Evolutionary conservation across 2,113 vertebrate species (phyloP).

Genomic region (Laticauda laticaudata): DNA sequence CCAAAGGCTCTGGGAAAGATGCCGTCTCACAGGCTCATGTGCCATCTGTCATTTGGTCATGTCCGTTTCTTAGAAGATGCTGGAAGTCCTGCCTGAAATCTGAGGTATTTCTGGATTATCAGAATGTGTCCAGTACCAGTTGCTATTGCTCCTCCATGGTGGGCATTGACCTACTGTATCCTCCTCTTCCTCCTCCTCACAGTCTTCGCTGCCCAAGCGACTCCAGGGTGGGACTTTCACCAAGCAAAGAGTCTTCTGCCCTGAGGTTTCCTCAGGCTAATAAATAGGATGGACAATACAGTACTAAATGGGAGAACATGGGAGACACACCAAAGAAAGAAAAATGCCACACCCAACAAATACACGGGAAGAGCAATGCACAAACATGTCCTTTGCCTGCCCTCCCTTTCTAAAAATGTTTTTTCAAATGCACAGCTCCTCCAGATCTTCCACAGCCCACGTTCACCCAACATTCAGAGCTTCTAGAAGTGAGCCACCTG

Average conservation of each 20-base stretch:
- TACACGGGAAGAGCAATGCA: neutral
- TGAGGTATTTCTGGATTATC: conserved; percentile 47
- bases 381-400: neutral
- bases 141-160: neutral
- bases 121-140: conserved; percentile 44
- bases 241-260: conserved; percentile 76
- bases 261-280: conserved; percentile 72
- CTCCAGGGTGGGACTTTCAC: conserved; percentile 75
- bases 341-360: conserved; percentile 51
- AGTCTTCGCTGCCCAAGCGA: conserved; percentile 70
- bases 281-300: conserved; percentile 46
- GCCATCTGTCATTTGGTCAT: neutral
- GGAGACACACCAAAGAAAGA: conserved; percentile 50
- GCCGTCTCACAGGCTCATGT: neutral
- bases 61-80: accelerated
- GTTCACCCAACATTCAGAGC: neutral
- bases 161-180: conserved; percentile 74
- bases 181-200: conserved; percentile 76
- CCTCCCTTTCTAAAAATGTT: neutral
- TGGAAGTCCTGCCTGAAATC: conserved; percentile 30
- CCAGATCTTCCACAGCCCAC: neutral
- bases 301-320: conserved; percentile 20
- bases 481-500: neutral
- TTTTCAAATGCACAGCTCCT: neutral
- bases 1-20: neutral